Evolutionary conservation across 2,797 vertebrate genomes (phyloP), one percentile per base, ranked within the genome.

Genomic region (Hoplostethus atlanticus): DNA sequence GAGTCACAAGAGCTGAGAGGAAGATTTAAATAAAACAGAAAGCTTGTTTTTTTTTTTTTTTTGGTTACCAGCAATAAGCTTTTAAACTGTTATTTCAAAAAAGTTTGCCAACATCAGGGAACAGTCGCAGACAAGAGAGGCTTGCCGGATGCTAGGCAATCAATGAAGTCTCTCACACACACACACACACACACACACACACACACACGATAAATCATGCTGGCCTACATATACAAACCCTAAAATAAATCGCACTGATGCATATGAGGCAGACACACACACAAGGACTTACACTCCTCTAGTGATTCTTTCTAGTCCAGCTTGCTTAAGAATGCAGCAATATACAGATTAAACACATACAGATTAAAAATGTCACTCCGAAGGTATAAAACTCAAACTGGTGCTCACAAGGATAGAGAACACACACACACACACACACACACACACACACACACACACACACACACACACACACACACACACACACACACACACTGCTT

Each of bases 271-370:
- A 40, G 30, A 50, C 0, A 64, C 21, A 15, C 13, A 6, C n/a
- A 65, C 75, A 57, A 64, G 71, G 52, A 67, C 42, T 34, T 50
- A 60, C 31, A 6, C 17, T 53, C 51, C 9, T 53, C 21, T 53
- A 1, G 21, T 28, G 10, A 25, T 28, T 53, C 21, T 13, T 25
- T 21, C 28, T 10, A 28, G 15, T 21, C 48, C 10, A 10, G n/a
- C 17, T 53, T 28, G 51, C 21, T 28, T 53, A 1, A 44, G 3
- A 13, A 44, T 13, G 12, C 42, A 15, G 34, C 11, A 13, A 44
- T 44, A 13, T 44, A n/a, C n/a, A 13, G 11, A 36, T 36, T 6
- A 36, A 3, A 8, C 34, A 44, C 12, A 44, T 44, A 44, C 4
- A 44, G 42, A 11, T 44, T 28, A 28, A 36, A 44, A 44, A 42